phyloP scores from a whole-genome alignment of 1,140 invertebrate genomes.

The Eubasilissa regina region DNA sequence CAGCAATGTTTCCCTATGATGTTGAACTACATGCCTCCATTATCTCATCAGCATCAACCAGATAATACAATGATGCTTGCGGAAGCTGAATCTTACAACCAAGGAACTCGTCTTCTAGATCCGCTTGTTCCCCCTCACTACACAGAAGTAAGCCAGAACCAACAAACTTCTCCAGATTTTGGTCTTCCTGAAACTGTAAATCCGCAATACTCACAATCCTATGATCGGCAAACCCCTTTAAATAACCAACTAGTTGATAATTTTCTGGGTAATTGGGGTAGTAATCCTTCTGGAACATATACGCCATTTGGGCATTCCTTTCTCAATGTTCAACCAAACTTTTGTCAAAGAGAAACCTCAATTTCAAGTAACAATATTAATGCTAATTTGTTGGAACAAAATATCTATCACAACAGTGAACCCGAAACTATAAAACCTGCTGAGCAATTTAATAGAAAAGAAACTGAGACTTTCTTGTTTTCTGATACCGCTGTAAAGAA shows the following conservation, averaged over 20 bases:
- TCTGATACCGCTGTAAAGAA: slow-evolving; percentile 73
- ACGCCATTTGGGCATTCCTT: slow-evolving; percentile 80
- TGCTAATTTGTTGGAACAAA: slow-evolving; percentile 60
- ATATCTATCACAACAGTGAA: slow-evolving; percentile 60
- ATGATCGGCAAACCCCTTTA: slow-evolving; percentile 30
- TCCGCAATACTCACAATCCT: slow-evolving; percentile 19
- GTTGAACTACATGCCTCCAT: slow-evolving; percentile 33
- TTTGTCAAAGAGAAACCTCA: slow-evolving; percentile 44
- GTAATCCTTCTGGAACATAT: slow-evolving; percentile 86
- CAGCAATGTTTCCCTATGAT: slow-evolving; percentile 42
- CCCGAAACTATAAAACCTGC: slow-evolving; percentile 31
- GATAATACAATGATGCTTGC: slow-evolving; percentile 60
- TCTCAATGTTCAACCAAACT: slow-evolving; percentile 54
- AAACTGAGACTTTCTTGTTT: slow-evolving; percentile 60
- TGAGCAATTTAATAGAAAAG: slow-evolving; percentile 55
- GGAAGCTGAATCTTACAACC: slow-evolving; percentile 56
- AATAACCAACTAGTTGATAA: slow-evolving; percentile 72
- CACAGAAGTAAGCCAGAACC: neutral
- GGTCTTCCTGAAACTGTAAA: neutral
- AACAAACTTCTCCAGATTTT: neutral
- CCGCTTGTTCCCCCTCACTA: slow-evolving; percentile 61
- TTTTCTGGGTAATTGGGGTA: slow-evolving; percentile 86
- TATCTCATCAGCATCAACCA: slow-evolving; percentile 56
- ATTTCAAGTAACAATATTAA: slow-evolving; percentile 37
- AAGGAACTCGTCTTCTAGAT: slow-evolving; percentile 64